Evolutionary conservation across 2,797 vertebrate genomes (phyloP), one percentile per base, ranked within the genome.

Genomic region (Salmo trutta): DNA sequence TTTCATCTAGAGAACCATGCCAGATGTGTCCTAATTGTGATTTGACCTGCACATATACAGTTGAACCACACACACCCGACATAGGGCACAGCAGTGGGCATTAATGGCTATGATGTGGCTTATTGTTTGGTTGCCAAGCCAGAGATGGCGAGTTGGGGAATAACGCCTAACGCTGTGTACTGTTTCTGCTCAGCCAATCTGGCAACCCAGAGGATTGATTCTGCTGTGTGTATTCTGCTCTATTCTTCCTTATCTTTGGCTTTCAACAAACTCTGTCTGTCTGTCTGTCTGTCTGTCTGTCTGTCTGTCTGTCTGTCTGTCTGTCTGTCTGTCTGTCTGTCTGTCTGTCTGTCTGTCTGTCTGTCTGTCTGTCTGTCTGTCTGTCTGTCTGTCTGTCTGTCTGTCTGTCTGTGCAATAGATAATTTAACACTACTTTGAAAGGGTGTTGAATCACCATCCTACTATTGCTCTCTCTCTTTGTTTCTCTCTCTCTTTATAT

Each of bases 131-230:
- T 82, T 81, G 68, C 74, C n/a, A 69, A 76, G 77, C 75, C 76
- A 75, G 76, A 84, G 73, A 69, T 79, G 8, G 41, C 0, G 2
- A 83, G 75, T 82, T 88, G 82, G 64, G 79, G 71, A 75, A 21
- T 85, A 81, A 88, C 82, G 75, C 74, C 52, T 82, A 79, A 84
- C 85, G 82, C 77, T 80, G 73, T 33, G 78, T 82, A 78, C 69
- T 73, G 79, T 75, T 89, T 41, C 83, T 88, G 87, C 90, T 84
- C 86, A 82, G 52, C 41, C 69, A 76, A 74, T 70, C 64, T 73
- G 2, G 27, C 73, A 71, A 74, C 62, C 65, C 64, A 31, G 71
- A 76, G 75, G 8, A 72, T 68, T 47, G 69, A 41, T 69, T 29
- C 15, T 21, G 24, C 71, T 52, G 0, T 51, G 66, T 67, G 4